These are phyloP conservation scores for Onychorhynchus coronatus DNA, from an alignment of 2,113 vertebrate genomes.

Conservation along the genomic window DNA sequence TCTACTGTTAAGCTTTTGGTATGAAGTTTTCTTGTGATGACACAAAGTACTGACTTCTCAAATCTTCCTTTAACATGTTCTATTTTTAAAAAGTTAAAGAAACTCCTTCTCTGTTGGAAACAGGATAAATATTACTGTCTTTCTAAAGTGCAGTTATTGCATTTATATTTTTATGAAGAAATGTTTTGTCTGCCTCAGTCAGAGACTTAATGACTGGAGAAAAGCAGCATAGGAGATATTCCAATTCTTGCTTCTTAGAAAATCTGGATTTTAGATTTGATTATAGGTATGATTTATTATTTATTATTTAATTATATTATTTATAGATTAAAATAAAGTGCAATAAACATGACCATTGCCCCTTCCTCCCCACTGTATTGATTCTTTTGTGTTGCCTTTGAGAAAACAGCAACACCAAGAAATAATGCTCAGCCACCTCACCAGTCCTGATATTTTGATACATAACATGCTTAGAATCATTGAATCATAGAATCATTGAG, in stretches of 20 bases:
- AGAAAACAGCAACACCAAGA: neutral
- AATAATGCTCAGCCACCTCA: neutral
- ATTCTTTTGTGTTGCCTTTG: neutral
- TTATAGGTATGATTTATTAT: neutral
- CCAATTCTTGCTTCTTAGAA: neutral
- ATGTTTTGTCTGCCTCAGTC: neutral
- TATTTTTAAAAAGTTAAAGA: neutral
- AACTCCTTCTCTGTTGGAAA: neutral
- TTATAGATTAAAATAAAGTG: neutral
- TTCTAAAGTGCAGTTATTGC: neutral
- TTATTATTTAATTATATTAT: neutral
- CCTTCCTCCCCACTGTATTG: accelerated
- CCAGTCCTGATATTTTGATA: neutral
- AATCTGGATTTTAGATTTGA: neutral
- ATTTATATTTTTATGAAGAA: neutral
- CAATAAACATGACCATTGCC: neutral
- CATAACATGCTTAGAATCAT: neutral
- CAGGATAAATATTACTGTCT: neutral
- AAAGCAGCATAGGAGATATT: neutral
- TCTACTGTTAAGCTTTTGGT: neutral
- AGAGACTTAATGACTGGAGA: neutral
- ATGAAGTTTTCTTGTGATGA: neutral
- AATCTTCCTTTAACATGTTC: neutral
- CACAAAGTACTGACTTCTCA: neutral
- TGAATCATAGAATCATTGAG: accelerated